Evolutionary conservation across 2,113 vertebrate genomes (phyloP).

Genomic region (Coreoperca whiteheadi): DNA sequence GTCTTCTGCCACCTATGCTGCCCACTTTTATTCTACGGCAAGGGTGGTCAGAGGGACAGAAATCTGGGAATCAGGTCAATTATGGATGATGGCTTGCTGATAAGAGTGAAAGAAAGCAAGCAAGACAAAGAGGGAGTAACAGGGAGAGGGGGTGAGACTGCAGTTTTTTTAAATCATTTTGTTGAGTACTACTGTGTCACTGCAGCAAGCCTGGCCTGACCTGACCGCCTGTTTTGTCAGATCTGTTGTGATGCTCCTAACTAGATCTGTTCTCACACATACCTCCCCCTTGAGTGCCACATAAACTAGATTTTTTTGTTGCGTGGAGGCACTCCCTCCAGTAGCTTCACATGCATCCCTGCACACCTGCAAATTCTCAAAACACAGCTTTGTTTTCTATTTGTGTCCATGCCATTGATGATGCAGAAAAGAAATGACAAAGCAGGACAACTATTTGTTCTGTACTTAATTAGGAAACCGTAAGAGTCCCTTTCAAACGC

Average conservation of each 20-base stretch:
- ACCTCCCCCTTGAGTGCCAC: slow-evolving; percentile 76
- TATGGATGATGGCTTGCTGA: slow-evolving; percentile 86
- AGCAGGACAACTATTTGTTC: slow-evolving; percentile 78
- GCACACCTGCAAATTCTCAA: slow-evolving; percentile 83
- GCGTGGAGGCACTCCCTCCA: slow-evolving; percentile 46
- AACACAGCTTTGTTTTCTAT: slow-evolving; percentile 73
- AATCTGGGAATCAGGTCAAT: slow-evolving; percentile 89
- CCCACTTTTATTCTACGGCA: slow-evolving; percentile 85
- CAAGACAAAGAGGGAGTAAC: slow-evolving; percentile 55
- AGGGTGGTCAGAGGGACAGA: slow-evolving; percentile 84
- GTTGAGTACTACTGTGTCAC: slow-evolving; percentile 66
- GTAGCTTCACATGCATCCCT: slow-evolving; percentile 70
- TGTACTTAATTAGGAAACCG: slow-evolving; percentile 81
- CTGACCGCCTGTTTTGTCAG: slow-evolving; percentile 71
- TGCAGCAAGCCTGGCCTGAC: slow-evolving; percentile 67
- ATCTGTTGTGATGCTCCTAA: slow-evolving; percentile 79
- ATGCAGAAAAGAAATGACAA: slow-evolving; percentile 78
- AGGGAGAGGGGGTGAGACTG: slow-evolving; percentile 75
- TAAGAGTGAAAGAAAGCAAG: slow-evolving; percentile 73
- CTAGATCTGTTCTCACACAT: slow-evolving; percentile 81
- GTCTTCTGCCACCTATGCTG: slow-evolving; percentile 86
- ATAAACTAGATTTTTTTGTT: slow-evolving; percentile 57
- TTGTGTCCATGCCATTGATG: slow-evolving; percentile 74
- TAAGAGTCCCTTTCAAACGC: slow-evolving; percentile 76
- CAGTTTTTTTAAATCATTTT: slow-evolving; percentile 75